phyloP scores from a whole-genome alignment of 2,113 vertebrate species.

The Cheilinus undulatus region DNA sequence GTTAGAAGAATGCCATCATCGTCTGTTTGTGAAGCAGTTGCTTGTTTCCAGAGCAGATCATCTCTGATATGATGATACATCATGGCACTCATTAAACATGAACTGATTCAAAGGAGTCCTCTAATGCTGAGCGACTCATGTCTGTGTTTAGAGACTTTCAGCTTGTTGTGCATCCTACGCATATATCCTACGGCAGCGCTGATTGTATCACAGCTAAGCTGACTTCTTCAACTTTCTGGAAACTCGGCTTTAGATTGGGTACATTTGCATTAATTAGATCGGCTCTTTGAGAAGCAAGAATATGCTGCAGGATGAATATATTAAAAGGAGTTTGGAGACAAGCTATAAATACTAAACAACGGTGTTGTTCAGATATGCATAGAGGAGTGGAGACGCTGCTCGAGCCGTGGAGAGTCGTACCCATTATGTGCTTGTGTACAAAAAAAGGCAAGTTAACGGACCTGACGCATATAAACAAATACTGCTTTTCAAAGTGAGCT shows the following conservation, averaged over 20 bases:
- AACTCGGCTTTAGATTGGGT: constrained; percentile 71
- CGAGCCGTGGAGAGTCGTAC: constrained; percentile 9
- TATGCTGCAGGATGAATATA: constrained; percentile 74
- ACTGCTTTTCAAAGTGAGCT: not conserved
- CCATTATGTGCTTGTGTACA: constrained; percentile 5
- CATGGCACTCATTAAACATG: constrained; percentile 58
- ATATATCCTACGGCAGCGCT: constrained; percentile 71
- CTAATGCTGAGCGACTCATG: constrained; percentile 17
- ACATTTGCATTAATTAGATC: constrained; percentile 85
- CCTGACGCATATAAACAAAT: constrained; percentile 8
- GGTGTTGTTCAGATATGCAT: constrained; percentile 39
- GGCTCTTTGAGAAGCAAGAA: constrained; percentile 68
- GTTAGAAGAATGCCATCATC: not conserved
- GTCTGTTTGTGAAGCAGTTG: constrained; percentile 5
- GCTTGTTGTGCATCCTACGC: constrained; percentile 73
- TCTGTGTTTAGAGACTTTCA: constrained; percentile 46
- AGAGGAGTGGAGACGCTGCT: constrained; percentile 8
- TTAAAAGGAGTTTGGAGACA: constrained; percentile 62
- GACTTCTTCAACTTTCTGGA: constrained; percentile 82
- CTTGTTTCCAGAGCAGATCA: constrained; percentile 31
- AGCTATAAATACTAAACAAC: constrained; percentile 71
- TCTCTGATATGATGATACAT: constrained; percentile 52
- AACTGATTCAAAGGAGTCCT: constrained; percentile 49
- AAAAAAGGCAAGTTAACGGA: constrained; percentile 9
- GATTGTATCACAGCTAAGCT: constrained; percentile 74